These are phyloP conservation scores for Idaea straminata DNA, from an alignment of 2,888 invertebrate species.

Conservation along the genomic window DNA sequence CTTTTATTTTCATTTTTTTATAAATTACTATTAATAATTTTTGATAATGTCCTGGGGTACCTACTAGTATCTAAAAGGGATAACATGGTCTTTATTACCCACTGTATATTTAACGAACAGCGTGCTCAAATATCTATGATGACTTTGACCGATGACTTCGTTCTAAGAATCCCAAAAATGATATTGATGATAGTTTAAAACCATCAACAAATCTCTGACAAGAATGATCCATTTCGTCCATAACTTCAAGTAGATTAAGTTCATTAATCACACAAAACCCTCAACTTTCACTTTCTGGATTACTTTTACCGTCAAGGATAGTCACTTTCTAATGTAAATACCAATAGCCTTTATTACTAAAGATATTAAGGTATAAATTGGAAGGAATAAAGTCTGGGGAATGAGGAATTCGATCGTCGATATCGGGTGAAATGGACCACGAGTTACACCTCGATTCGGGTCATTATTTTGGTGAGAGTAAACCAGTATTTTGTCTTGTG, in stretches of 20 bases:
- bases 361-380: background rate
- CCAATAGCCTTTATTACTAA: background rate
- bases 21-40: too few species aligned
- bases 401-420: background rate
- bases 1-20: too few species aligned
- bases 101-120: too few species aligned
- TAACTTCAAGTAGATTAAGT: background rate
- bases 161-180: background rate
- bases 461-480: background rate
- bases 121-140: background rate
- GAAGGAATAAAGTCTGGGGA: background rate
- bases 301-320: slow-evolving; percentile 64
- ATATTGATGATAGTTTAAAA: background rate
- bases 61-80: too few species aligned
- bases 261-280: background rate
- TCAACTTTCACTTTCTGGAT: slow-evolving; percentile 53
- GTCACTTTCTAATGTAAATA: slow-evolving; percentile 53
- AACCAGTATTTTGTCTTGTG: background rate
- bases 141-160: background rate
- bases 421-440: background rate
- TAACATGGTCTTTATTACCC: too few species aligned
- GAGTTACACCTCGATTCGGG: background rate
- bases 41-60: too few species aligned
- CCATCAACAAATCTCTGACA: background rate
- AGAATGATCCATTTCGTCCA: background rate